These are phyloP conservation scores for Monomorium pharaonis DNA, from an alignment of 1,140 invertebrate genomes.

Conservation along the genomic window DNA sequence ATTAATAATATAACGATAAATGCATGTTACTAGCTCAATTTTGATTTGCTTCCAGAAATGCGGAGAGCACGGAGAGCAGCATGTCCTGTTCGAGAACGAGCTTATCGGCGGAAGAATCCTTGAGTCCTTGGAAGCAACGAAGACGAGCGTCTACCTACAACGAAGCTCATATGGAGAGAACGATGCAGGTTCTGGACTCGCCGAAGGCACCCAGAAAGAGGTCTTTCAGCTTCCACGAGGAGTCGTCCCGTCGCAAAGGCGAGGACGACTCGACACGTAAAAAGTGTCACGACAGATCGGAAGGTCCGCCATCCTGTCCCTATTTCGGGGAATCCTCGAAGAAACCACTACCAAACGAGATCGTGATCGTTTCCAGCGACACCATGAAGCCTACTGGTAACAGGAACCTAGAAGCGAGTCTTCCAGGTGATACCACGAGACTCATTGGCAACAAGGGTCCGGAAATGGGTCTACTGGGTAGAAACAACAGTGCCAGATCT, in stretches of 20 bases:
- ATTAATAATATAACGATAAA: background rate
- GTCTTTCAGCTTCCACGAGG: conserved; percentile 85
- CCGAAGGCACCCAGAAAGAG: conserved; percentile 81
- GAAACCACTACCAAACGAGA: conserved; percentile 82
- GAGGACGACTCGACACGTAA: conserved; percentile 62
- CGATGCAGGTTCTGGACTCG: conserved; percentile 70
- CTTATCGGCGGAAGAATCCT: conserved; percentile 70
- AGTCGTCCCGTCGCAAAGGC: conserved; percentile 60
- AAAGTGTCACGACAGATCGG: conserved; percentile 44
- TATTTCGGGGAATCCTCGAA: conserved; percentile 89
- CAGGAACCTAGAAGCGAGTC: conserved; percentile 61
- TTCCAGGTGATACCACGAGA: background rate
- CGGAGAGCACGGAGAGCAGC: conserved; percentile 75
- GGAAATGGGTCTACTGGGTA: conserved; percentile 54
- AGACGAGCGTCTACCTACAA: conserved; percentile 86
- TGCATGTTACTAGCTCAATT: background rate
- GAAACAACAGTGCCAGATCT: conserved; percentile 48
- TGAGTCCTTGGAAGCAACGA: conserved; percentile 77
- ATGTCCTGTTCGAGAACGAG: conserved; percentile 76
- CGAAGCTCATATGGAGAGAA: conserved; percentile 80
- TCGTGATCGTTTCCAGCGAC: conserved; percentile 86
- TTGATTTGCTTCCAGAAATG: conserved; percentile 62
- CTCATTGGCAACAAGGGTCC: background rate
- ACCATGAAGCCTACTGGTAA: conserved; percentile 71
- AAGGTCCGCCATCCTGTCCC: conserved; percentile 88